phyloP scores from a whole-genome alignment of 2,888 invertebrate genomes.

The Creontiades dilutus region DNA sequence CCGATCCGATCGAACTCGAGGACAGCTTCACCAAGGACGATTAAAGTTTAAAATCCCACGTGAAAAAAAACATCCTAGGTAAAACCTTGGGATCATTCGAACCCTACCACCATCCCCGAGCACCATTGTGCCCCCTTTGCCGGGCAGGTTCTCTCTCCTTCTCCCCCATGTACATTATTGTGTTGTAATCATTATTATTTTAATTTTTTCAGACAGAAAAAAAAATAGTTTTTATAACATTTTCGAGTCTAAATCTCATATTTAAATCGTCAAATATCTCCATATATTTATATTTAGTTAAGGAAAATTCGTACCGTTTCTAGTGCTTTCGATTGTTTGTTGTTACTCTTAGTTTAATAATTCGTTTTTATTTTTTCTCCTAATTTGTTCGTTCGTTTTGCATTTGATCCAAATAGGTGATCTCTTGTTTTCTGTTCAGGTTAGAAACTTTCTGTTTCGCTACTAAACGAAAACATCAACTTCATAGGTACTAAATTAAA shows the following conservation, averaged over 20 bases:
- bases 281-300: not conserved
- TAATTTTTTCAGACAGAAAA: not conserved
- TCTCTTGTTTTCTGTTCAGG: not conserved
- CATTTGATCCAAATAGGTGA: not conserved
- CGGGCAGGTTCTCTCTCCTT: not conserved
- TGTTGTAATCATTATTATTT: not conserved
- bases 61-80: not conserved
- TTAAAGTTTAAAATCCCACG: not conserved
- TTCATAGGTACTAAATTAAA: too few species aligned
- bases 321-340: too few species aligned
- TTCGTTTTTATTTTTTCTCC: not conserved
- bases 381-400: not conserved
- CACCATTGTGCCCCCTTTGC: not conserved
- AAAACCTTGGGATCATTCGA: not conserved
- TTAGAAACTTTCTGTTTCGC: not conserved
- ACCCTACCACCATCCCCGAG: too few species aligned
- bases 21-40: too few species aligned
- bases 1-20: constrained; percentile 37
- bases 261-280: not conserved
- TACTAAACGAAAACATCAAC: not conserved
- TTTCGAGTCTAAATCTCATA: not conserved
- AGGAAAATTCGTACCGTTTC: not conserved
- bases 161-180: not conserved
- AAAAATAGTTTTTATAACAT: not conserved
- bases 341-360: not conserved